Percentiles rank a stretch among this genome's conserved stretches.
Conservation (phyloP, 2,888 invertebrate genomes). For the Cenopis cana region DNA sequence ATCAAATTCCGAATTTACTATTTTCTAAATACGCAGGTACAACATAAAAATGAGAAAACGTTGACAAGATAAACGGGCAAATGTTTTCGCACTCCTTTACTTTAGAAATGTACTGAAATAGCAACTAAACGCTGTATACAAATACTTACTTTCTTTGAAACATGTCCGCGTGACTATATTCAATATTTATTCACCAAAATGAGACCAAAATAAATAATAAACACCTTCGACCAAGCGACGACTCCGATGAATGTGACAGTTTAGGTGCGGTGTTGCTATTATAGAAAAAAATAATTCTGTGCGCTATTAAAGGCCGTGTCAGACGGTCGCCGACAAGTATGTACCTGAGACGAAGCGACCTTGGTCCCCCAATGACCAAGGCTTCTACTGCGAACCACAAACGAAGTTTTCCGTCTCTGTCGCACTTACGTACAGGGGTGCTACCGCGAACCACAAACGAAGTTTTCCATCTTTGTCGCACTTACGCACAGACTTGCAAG, state of each 20-base stretch:
- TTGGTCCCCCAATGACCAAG: too few relatives aligned
- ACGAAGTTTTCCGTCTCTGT: too few relatives aligned
- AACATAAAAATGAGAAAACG: neutral
- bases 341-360: too few relatives aligned
- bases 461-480: too few relatives aligned
- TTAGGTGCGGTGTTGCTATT: neutral
- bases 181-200: neutral
- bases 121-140: neutral
- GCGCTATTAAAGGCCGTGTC: too few relatives aligned
- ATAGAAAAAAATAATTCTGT: neutral
- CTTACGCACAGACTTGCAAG: too few relatives aligned
- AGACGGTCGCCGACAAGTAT: too few relatives aligned
- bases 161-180: neutral
- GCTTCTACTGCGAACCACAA: too few relatives aligned
- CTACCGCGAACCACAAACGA: too few relatives aligned
- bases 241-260: neutral
- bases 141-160: slow-evolving; percentile 8
- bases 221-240: slow-evolving; percentile 2
- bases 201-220: neutral
- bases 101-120: neutral
- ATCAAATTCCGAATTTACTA: neutral
- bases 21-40: slow-evolving; percentile 2
- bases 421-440: too few relatives aligned
- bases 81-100: neutral
- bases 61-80: neutral